Evolutionary conservation across 2,888 invertebrate genomes (phyloP), one percentile per base, ranked within the genome.

Genomic region (Noctua comes): DNA sequence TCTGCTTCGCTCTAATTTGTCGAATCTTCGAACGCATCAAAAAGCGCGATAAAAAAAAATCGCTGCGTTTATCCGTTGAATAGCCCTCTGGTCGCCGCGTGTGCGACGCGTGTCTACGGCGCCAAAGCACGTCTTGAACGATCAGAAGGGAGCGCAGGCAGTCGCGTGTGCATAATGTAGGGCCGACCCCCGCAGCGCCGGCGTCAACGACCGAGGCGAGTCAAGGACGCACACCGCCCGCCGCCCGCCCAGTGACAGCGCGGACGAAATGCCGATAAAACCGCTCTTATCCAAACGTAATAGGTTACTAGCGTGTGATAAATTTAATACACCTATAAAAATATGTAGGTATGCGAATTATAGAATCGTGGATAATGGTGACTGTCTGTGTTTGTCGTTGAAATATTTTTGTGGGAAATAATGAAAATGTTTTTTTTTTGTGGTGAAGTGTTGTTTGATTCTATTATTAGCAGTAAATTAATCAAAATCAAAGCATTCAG

Each of bases 111-210:
- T 92, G 93, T 92, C 90, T 90, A 88, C 88, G 88, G 89, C 88
- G 89, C 89, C 87, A 87, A 88, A 87, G 90, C 89, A 88, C 89
- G 89, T 90, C 90, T 91, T 90, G 89, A 88, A 89, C 89, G 91
- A 91, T 91, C 91, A 88, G 89, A 91, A 92, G 93, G 91, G 93
- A 91, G 91, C 88, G 89, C 89, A 90, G 91, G 88, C 91, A 91
- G 93, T 93, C 94, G 93, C 94, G 93, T 93, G 94, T 93, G 94
- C 92, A 94, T 94, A 93, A 94, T 93, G 92, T 93, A 93, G 93
- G 93, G 92, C 92, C 93, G 91, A 77, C 91, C 92, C 93, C 93
- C 92, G 90, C 92, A 93, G 93, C 94, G 93, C 92, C 93, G 91
- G 92, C 93, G 95, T 94, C 94, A 95, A 95, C 93, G 95, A 95